Evolutionary conservation across 2,888 invertebrate species (phyloP), one percentile per base, ranked within the genome.

Genomic region (Erannis defoliaria): DNA sequence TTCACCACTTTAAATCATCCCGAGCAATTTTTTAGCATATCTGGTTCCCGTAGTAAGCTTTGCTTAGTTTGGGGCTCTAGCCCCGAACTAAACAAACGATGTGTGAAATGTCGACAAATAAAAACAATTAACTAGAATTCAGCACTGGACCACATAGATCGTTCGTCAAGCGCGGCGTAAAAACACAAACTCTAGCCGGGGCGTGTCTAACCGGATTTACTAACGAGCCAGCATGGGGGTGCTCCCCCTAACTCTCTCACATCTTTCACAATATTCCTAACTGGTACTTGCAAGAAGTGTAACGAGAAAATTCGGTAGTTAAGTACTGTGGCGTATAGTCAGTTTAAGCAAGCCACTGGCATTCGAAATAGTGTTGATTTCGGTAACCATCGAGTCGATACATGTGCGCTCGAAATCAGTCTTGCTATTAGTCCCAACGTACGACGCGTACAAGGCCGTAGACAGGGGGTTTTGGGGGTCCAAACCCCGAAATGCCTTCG

Each of bases 161-260:
- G 35, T 50, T 14, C 26, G 29, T 50, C 26, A 26, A 37, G 23
- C 50, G 38, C 50, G 14, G 10, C 12, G 23, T 38, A 37, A 38
- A 38, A 50, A 50, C 38, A 50, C 35, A 38, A 37, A 37, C 38
- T 37, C 37, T 38, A 37, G 23, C 38, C 38, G n/a, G 1, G 26
- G 37, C 23, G 38, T 37, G 12, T 37, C 23, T 50, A 40, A 49
- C 31, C 8, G 43, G 45, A 48, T 49, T 49, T 56, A 31, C 42
- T 29, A 50, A 50, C 38, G 48, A 29, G 56, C 26, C 5, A 31
- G 31, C n/a, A 31, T 51, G 14, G 51, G 40, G 29, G 38, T 9
- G 71, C 31, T 2, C 21, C 31, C 10, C 14, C 16, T 14, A 10
- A 45, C 29, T 31, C 45, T 45, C 45, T 14, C 46, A 29, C 18